Evolutionary conservation across 2,797 vertebrate species (phyloP), one percentile per base, ranked within the genome.

Genomic region (Bradypus variegatus): DNA sequence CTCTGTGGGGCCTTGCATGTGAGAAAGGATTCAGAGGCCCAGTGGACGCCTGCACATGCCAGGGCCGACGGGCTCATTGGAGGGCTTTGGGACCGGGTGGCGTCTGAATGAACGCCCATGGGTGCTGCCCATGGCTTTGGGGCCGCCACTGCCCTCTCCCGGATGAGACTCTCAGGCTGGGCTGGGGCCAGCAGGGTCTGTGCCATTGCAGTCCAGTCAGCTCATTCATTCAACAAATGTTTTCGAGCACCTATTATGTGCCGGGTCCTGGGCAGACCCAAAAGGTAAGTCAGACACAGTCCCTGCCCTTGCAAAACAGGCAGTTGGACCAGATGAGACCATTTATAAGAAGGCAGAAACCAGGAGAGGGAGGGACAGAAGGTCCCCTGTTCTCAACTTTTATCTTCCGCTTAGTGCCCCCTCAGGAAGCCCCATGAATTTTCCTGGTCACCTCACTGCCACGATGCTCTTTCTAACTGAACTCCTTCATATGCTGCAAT

Each of bases 1-100:
- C 95, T 96, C 94, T 76, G 91, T 60, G 95, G 94, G 92, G 85
- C 86, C 89, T 96, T 48, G 38, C 84, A 81, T 93, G 94, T 96
- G 96, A 95, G 96, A 97, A 97, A 97, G 77, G 86, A 29, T 85
- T 95, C 96, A 69, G 92, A 95, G 88, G 90, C 87, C 86, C 62
- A 33, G 89, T 90, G 85, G 95, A 97, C 94, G 95, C 94, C 89
- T 86, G 90, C 72, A 90, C 75, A 81, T 84, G 80, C 73, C 76
- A 79, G 91, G 84, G 94, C 94, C 92, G 29, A 79, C 0, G 81
- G 89, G 92, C 90, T 23, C 18, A 88, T 95, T 95, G 77, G 27
- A 50, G 38, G 93, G 79, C 87, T 88, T 94, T 93, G 89, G 91
- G 89, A 95, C 96, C 55, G 6, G 93, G 31, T 81, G 33, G 87